Base-by-base conservation (phyloP, 2,113 vertebrate species). In the Hyperopisus bebe region DNA sequence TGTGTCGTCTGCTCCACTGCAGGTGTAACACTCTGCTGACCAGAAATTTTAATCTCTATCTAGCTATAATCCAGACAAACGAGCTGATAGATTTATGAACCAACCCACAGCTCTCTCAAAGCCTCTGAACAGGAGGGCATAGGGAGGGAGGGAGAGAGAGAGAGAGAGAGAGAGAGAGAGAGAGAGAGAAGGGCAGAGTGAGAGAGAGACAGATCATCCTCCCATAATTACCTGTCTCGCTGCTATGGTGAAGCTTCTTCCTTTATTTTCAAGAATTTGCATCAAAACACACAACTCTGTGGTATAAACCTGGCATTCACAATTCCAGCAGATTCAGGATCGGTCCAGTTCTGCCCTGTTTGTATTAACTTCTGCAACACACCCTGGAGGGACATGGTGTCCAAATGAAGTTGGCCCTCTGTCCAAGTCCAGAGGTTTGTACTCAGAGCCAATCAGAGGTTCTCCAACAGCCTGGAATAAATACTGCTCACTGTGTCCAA, bases 61-160 rank as follows among this genome's bases (percentile, higher is more conserved):
- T 27, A 88, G 46, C 39, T 47, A 77, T 88, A 88, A 88, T 88
- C 44, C 88, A 50, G 31, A 39, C 47, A 88, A 46, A 48, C 3
- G 17, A 51, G 27, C 48, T 88, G 27, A 77, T 24, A 47, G 42
- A 44, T 47, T 66, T 74, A 74, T n/a, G 19, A 35, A n/a, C 8
- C 19, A 84, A 62, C 10, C 27, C 35, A 46, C 82, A 51, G 70
- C 24, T 42, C 46, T n/a, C 27, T 86, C 31, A 77, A 77, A 77
- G 70, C 35, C 35, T 35, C 31, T 74, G 66, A 35, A 39, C 13
- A 77, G 31, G 31, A 39, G 70, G 31, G 31, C 31, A 77, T 17
- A 17, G 70, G 24, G 2, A 74, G 27, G 27, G n/a, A 9, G 17
- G 84, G 46, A 2, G 4, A 31, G 4, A 24, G 10, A 21, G 13